phyloP scores from a whole-genome alignment of 2,113 vertebrate genomes.

The Phrynosoma platyrhinos region DNA sequence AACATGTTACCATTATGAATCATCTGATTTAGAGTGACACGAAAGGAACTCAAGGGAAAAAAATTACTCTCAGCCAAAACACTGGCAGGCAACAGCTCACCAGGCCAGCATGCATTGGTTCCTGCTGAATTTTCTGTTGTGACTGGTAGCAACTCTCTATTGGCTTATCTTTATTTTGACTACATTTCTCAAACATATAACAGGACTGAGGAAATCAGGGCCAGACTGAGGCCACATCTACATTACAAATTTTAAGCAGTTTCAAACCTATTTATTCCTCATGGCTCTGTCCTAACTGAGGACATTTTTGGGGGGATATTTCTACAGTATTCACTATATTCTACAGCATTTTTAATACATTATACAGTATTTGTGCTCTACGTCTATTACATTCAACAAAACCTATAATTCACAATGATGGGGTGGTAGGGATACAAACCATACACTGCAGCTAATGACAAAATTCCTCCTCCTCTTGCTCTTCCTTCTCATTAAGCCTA shows the following conservation, averaged over 20 bases:
- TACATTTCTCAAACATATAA: slow-evolving; percentile 44
- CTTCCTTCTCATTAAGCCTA: not conserved
- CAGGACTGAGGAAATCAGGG: slow-evolving; percentile 50
- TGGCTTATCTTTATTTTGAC: slow-evolving; percentile 67
- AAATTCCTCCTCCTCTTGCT: not conserved
- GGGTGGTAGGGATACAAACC: no score
- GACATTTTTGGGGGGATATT: not conserved
- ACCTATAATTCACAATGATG: not conserved
- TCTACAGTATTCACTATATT: not conserved
- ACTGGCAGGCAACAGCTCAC: slow-evolving; percentile 61
- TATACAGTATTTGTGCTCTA: not conserved
- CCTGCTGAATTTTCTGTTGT: slow-evolving; percentile 59
- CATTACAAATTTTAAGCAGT: slow-evolving; percentile 22
- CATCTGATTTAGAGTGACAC: slow-evolving; percentile 74
- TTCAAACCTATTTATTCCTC: slow-evolving; percentile 7
- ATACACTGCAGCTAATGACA: no score
- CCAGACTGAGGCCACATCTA: slow-evolving; percentile 31
- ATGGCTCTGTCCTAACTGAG: not conserved
- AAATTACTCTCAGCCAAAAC: slow-evolving; percentile 70
- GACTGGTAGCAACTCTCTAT: slow-evolving; percentile 65
- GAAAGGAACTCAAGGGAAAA: slow-evolving; percentile 56
- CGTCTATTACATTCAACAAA: not conserved
- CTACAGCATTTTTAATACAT: not conserved
- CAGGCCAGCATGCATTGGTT: slow-evolving; percentile 68
- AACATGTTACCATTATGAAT: slow-evolving; percentile 77